Evolutionary conservation across 2,797 vertebrate genomes (phyloP), one percentile per base, ranked within the genome.

Genomic region (Lacerta bilineata): DNA sequence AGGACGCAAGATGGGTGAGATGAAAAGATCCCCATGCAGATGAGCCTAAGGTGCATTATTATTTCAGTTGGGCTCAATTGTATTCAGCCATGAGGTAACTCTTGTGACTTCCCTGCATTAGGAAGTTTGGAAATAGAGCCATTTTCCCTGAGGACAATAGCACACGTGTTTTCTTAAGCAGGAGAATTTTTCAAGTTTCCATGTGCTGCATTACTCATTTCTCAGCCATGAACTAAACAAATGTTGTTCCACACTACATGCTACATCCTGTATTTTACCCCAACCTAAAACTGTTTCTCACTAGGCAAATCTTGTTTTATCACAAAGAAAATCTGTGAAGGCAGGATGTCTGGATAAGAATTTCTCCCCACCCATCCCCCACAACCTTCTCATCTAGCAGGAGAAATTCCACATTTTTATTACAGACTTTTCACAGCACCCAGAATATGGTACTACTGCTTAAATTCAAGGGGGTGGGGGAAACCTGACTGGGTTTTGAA

Each of bases 281-380:
- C 75, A 66, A 36, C 33, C 18, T 64, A 15, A 80, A 59, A 76
- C 11, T 75, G 25, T 74, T 83, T n/a, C 69, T 75, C 55, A 36
- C 69, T 46, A 75, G 55, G 55, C 36, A 85, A 64, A 64, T 36
- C 76, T 74, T 85, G 41, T 85, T 89, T 81, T 85, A 89, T 89
- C 69, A 68, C 50, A 61, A 85, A 85, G 36, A 80, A 3, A 74
- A 89, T 85, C 41, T 80, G 43, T 80, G n/a, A 85, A 66, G 84
- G n/a, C n/a, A 89, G 77, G 83, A 81, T 81, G 41, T 80, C 77
- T 75, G 88, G 59, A 80, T 7, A 81, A 50, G 29, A n/a, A 15
- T 46, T 69, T 89, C 29, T 15, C 82, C 29, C 81, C 7, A 43
- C 78, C 50, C 13, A 55, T 55, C 50, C 55, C 20, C 41, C 33